Conservation (phyloP, 2,888 invertebrate genomes). For the Pinctada fucata region DNA sequence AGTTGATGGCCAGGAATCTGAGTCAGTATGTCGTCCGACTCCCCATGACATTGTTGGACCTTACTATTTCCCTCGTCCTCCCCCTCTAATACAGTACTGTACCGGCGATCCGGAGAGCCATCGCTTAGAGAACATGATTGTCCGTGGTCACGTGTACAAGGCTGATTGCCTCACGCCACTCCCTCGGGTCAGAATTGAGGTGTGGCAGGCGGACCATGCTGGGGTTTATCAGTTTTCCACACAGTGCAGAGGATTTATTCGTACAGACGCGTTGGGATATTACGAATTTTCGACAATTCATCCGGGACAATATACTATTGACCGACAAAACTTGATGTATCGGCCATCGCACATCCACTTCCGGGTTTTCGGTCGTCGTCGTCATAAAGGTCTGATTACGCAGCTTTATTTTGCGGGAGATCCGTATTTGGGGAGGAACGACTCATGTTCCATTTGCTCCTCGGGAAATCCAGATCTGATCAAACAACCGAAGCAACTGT, state of each 20-base stretch:
- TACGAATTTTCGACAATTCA: constrained; percentile 41
- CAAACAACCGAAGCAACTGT: constrained; percentile 3
- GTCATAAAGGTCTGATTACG: constrained; percentile 31
- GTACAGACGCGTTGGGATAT: constrained; percentile 35
- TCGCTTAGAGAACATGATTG: constrained; percentile 15
- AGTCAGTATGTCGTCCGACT: too few relatives aligned
- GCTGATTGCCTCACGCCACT: constrained; percentile 31
- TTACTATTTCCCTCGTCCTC: constrained; percentile 27
- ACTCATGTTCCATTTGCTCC: constrained; percentile 31
- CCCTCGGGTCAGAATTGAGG: constrained; percentile 26
- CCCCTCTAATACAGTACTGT: constrained; percentile 29
- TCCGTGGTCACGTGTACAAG: constrained; percentile 36
- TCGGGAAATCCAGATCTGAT: constrained; percentile 22
- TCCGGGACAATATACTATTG: constrained; percentile 33
- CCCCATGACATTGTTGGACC: constrained; percentile 35
- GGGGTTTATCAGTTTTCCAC: constrained; percentile 21
- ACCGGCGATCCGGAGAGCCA: constrained; percentile 28
- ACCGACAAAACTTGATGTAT: background rate
- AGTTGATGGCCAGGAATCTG: too few relatives aligned
- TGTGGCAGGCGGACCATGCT: constrained; percentile 39
- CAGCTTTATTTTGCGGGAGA: constrained; percentile 42
- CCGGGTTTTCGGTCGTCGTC: constrained; percentile 16
- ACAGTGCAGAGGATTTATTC: constrained; percentile 32
- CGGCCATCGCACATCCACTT: constrained; percentile 41
- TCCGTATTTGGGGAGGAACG: constrained; percentile 30